These are phyloP conservation scores for Phymatocera aterrima DNA, from an alignment of 2,888 invertebrate species.

Conservation along the genomic window DNA sequence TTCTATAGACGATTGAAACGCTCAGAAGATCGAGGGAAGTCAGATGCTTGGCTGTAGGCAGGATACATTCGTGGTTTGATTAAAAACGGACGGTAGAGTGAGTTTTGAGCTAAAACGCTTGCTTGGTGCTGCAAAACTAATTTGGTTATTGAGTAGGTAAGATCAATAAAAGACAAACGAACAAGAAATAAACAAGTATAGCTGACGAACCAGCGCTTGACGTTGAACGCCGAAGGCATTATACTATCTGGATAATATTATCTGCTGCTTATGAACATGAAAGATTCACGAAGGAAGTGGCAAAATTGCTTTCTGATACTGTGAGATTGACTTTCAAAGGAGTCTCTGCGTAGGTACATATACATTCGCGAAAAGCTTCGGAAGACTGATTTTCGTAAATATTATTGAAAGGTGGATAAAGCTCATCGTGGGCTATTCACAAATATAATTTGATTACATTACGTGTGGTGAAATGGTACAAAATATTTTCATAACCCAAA, in stretches of 20 bases:
- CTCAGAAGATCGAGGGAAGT: neutral
- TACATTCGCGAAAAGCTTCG: neutral
- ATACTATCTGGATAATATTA: neutral
- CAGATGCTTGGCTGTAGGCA: neutral
- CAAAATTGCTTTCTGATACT: constrained; percentile 18
- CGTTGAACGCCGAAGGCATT: neutral
- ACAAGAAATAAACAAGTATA: neutral
- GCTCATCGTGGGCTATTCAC: neutral
- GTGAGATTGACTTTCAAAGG: neutral
- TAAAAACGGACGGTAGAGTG: constrained; percentile 25
- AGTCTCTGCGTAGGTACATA: neutral
- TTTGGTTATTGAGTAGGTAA: constrained; percentile 19
- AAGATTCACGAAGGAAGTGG: neutral
- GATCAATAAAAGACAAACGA: neutral
- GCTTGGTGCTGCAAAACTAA: constrained; percentile 23
- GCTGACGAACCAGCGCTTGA: neutral
- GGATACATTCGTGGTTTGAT: neutral
- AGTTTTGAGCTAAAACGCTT: constrained; percentile 33
- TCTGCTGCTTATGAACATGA: constrained; percentile 14
- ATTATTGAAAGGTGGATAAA: neutral
- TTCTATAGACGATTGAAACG: neutral
- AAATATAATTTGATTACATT: constrained; percentile 1
- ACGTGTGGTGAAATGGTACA: neutral
- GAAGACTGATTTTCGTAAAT: neutral
- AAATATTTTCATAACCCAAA: neutral